phyloP scores from a whole-genome alignment of 2,888 invertebrate genomes.

The Agrilus cyanescens region DNA sequence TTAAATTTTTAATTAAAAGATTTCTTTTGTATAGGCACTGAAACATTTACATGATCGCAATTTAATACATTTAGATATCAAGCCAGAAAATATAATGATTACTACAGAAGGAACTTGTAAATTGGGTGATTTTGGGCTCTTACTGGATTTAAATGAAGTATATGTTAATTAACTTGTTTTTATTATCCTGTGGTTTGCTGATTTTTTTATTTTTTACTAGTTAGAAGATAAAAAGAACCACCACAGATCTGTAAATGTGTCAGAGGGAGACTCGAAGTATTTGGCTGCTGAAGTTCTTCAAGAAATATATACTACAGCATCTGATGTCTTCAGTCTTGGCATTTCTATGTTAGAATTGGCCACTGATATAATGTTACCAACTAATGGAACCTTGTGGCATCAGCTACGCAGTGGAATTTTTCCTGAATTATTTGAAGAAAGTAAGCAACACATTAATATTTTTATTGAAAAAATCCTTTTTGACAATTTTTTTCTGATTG shows the following conservation, averaged over 20 bases:
- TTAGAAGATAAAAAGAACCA: slow-evolving; percentile 29
- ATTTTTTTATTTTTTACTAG: slow-evolving; percentile 17
- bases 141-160: slow-evolving; percentile 48
- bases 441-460: slow-evolving; percentile 23
- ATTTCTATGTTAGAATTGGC: slow-evolving; percentile 60
- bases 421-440: slow-evolving; percentile 36
- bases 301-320: slow-evolving; percentile 50
- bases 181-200: slow-evolving; percentile 1
- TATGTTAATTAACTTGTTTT: slow-evolving; percentile 13
- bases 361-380: slow-evolving; percentile 56
- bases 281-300: slow-evolving; percentile 60
- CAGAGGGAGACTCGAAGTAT: slow-evolving; percentile 67
- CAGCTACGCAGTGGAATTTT: slow-evolving; percentile 44
- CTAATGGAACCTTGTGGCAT: slow-evolving; percentile 58
- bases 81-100: slow-evolving; percentile 65
- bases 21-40: slow-evolving; percentile 39
- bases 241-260: slow-evolving; percentile 38
- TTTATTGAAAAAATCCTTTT: too few species aligned
- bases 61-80: slow-evolving; percentile 64
- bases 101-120: slow-evolving; percentile 53
- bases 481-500: slow-evolving; percentile 1
- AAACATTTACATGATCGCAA: slow-evolving; percentile 55
- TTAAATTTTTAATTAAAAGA: neutral
- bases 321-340: slow-evolving; percentile 65
- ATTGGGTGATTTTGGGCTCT: slow-evolving; percentile 64